Base-by-base conservation (phyloP, 37 sponge, comb jelly and placozoan species). In the Halisarca cf. caerulea region DNA sequence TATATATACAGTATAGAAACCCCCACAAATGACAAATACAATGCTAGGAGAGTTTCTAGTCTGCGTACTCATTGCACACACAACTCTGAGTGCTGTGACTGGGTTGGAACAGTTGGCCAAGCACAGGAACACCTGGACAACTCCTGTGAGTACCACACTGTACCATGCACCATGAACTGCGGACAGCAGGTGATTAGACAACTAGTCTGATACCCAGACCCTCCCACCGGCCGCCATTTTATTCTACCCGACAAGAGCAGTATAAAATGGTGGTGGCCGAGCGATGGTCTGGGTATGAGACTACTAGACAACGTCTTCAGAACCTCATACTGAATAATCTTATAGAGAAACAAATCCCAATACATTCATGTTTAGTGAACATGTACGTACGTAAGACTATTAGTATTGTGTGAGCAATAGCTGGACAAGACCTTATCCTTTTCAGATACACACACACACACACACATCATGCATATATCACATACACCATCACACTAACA, bases 141-240 rank as follows among this genome's bases (percentile, higher is more conserved):
- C 3, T 1, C 1, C 69, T 68, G 69, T 34, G 33, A 68, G 69
- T 34, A 68, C 30, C 35, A 68, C 35, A 30, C 1, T 28, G 34
- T 68, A 3, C 32, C 32, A 34, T 68, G 69, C 34, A 18, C 69
- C 2, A 68, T 34, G 35, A 34, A 8, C 32, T 68, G 69, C 4
- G 69, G 69, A 34, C 33, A 68, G 33, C 35, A 68, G 30, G 30
- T 68, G 69, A n/a, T n/a, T n/a, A n/a, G n/a, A n/a, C n/a, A n/a
- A n/a, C n/a, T n/a, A n/a, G n/a, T n/a, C n/a, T n/a, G n/a, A n/a
- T n/a, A n/a, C n/a, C n/a, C n/a, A n/a, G n/a, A n/a, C n/a, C n/a
- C n/a, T n/a, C n/a, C n/a, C n/a, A n/a, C n/a, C n/a, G n/a, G n/a
- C n/a, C n/a, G n/a, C n/a, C n/a, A n/a, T n/a, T n/a, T n/a, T n/a